These are phyloP conservation scores for Pseudonaja textilis DNA, from an alignment of 2,113 vertebrate species.

Conservation along the genomic window DNA sequence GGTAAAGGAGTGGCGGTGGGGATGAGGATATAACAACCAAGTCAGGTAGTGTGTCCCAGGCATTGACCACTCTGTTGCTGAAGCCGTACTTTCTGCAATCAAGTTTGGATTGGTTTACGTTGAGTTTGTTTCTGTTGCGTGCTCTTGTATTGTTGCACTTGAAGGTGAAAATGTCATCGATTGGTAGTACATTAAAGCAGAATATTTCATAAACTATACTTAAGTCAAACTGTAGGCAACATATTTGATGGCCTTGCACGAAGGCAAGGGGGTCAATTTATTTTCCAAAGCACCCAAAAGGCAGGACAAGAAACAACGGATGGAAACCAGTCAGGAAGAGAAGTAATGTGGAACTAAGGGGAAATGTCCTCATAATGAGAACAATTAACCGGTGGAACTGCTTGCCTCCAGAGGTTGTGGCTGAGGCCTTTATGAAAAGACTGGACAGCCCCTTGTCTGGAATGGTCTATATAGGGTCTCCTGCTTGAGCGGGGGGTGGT, in stretches of 20 bases:
- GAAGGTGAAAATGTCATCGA: too few species aligned
- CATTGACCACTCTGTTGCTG: too few species aligned
- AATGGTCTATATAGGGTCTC: background rate
- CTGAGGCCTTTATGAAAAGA: background rate
- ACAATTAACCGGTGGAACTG: background rate
- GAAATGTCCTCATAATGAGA: background rate
- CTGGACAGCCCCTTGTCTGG: background rate
- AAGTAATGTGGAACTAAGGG: background rate
- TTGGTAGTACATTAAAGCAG: too few species aligned
- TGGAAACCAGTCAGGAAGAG: background rate
- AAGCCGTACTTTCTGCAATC: too few species aligned
- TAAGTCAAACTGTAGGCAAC: too few species aligned
- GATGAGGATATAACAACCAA: too few species aligned
- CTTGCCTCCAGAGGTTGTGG: background rate
- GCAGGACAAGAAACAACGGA: background rate
- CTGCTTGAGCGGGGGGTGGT: background rate
- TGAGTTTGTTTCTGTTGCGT: too few species aligned
- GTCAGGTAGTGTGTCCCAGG: too few species aligned
- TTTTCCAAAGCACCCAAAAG: background rate
- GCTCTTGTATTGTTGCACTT: too few species aligned
- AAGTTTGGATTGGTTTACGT: too few species aligned
- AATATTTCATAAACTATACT: too few species aligned
- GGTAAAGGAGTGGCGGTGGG: too few species aligned
- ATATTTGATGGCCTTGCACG: background rate
- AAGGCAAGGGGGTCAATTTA: background rate